Evolutionary conservation across 2,797 vertebrate species (phyloP), one percentile per base, ranked within the genome.

Genomic region (Notoglanidium macrostoma): DNA sequence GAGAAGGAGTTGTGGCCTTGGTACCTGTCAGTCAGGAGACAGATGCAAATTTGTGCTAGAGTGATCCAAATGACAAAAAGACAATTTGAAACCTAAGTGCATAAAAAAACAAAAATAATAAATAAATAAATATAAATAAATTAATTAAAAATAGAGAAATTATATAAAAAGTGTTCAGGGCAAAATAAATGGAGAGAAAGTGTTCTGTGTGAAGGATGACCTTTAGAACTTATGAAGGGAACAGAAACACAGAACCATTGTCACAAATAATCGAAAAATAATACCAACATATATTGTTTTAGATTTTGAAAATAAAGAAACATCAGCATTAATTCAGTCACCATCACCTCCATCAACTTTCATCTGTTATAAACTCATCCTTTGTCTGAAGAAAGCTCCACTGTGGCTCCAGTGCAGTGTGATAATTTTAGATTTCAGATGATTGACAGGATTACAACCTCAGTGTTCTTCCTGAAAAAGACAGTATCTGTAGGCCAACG

Each of bases 381-480:
- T 68, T 23, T n/a, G 1, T 35, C 12, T 7, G 32, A 2, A 32
- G n/a, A 15, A 8, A 65, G 10, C 67, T 23, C 10, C 35, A 35
- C 35, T 23, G 1, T 23, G 68, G 21, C 68, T 10, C 32, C 17
- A 9, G 32, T 19, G 40, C 40, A 10, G 17, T 21, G 6, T 44
- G 68, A 40, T 40, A 19, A 21, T 21, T 40, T 70, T 70, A 70
- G 32, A 70, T 12, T 17, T 67, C 70, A 29, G 82, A 70, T 88
- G 83, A 72, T 32, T 84, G 63, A 79, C 35, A 21, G 83, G 67
- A 59, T 74, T 67, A 57, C 19, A 23, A 46, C 44, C 17, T 46
- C 19, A 21, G 68, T 3, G 63, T 12, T 61, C 29, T 21, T 11
- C 32, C 51, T 72, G 54, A 70, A 26, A 3, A 23, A 40, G 35